These are phyloP conservation scores for Pentalonia nigronervosa DNA, from an alignment of 1,140 invertebrate species.

Conservation along the genomic window DNA sequence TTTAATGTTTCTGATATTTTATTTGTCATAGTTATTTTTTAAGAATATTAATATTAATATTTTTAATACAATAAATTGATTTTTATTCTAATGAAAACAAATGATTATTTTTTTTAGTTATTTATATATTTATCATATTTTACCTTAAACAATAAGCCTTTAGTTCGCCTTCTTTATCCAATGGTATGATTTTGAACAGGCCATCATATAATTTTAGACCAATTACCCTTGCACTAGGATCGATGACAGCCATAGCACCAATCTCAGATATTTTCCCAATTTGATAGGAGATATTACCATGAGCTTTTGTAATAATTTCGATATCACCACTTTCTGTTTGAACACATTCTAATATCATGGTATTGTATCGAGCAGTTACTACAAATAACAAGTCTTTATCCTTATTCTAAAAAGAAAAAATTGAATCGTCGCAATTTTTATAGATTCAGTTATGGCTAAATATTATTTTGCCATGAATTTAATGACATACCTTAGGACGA, in stretches of 20 bases:
- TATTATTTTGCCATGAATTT: neutral
- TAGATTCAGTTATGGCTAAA: neutral
- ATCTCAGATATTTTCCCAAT: conserved; percentile 91
- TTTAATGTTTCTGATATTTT: neutral
- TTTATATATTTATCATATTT: conserved; percentile 16
- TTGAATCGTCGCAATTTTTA: neutral
- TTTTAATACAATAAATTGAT: neutral
- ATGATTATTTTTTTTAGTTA: neutral
- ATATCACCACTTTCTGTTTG: conserved; percentile 77
- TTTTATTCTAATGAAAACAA: neutral
- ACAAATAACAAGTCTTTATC: conserved; percentile 95
- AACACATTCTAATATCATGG: conserved; percentile 93
- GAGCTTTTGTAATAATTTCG: conserved; percentile 93
- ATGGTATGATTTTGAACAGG: conserved; percentile 93
- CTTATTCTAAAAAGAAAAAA: conserved; percentile 75
- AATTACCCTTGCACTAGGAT: conserved; percentile 93
- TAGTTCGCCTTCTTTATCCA: conserved; percentile 93
- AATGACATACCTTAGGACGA: conserved; percentile 79
- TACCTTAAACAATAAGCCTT: conserved; percentile 93
- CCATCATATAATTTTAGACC: conserved; percentile 96
- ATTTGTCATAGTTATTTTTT: neutral
- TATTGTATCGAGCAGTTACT: conserved; percentile 91
- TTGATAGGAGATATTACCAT: conserved; percentile 93
- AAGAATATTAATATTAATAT: neutral
- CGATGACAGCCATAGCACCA: conserved; percentile 93